Conservation (phyloP, 2,888 invertebrate species). For the Dione juno region DNA sequence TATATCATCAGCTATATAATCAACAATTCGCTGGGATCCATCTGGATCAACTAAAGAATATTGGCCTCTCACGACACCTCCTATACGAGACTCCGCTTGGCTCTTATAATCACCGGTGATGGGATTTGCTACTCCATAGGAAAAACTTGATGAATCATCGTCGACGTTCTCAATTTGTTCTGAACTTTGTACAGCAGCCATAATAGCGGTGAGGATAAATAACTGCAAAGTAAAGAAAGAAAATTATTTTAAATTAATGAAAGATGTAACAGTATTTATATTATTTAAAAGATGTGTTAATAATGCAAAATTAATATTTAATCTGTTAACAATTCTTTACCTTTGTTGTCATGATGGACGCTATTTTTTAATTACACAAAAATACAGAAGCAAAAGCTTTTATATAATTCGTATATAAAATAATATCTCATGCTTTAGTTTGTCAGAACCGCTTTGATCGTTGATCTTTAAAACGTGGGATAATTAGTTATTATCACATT, state of each 20-base stretch:
- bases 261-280: neutral
- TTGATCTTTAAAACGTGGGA: slow-evolving; percentile 42
- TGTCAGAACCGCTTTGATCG: too few relatives aligned
- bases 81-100: slow-evolving; percentile 78
- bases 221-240: slow-evolving; percentile 53
- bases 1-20: slow-evolving; percentile 80
- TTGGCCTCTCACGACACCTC: slow-evolving; percentile 78
- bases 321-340: neutral
- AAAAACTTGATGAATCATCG: slow-evolving; percentile 57
- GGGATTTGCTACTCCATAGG: slow-evolving; percentile 81
- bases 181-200: slow-evolving; percentile 65
- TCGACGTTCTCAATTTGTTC: slow-evolving; percentile 77
- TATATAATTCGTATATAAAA: slow-evolving; percentile 4
- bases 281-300: too few relatives aligned
- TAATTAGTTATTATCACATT: slow-evolving; percentile 44
- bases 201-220: slow-evolving; percentile 67
- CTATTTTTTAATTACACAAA: neutral
- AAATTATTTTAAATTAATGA: neutral
- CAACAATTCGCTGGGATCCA: slow-evolving; percentile 80
- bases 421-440: slow-evolving; percentile 24
- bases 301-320: too few relatives aligned
- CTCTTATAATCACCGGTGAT: slow-evolving; percentile 83
- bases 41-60: slow-evolving; percentile 82
- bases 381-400: slow-evolving; percentile 5
- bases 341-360: neutral